Conservation (phyloP, 2,888 invertebrate species). For the Cosmopolites sordidus region DNA sequence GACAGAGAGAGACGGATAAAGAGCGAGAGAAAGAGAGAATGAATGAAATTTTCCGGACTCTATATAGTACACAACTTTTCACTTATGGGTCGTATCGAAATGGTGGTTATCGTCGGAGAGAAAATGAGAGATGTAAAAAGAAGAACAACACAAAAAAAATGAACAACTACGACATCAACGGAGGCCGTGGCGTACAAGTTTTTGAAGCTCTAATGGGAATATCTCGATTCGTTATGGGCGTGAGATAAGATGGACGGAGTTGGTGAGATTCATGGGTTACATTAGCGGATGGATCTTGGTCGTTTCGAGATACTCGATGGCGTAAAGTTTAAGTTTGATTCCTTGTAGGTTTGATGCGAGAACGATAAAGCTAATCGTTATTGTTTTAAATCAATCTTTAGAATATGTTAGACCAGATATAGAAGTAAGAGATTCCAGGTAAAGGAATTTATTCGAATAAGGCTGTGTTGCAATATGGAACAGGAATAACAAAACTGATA, state of each 20-base stretch:
- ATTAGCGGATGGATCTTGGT: not conserved
- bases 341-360: not conserved
- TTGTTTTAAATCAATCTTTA: too few relatives aligned
- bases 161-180: too few relatives aligned
- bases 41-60: too few relatives aligned
- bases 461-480: too few relatives aligned
- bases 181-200: not conserved
- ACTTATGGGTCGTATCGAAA: conserved; percentile 43
- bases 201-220: not conserved
- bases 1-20: too few relatives aligned
- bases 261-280: not conserved
- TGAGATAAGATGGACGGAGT: not conserved
- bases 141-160: not conserved
- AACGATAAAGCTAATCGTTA: too few relatives aligned
- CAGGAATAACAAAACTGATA: too few relatives aligned
- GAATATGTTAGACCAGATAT: too few relatives aligned
- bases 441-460: too few relatives aligned
- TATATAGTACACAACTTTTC: conserved; percentile 41
- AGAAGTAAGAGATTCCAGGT: too few relatives aligned
- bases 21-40: too few relatives aligned
- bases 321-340: not conserved
- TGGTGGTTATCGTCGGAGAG: not conserved
- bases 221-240: not conserved
- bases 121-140: conserved; percentile 21
- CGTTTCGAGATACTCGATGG: not conserved